A percentile compares a stretch with the other conserved stretches of the same genome.
phyloP scores from a whole-genome alignment of 2,113 vertebrate genomes.

The Chrysemys picta region DNA sequence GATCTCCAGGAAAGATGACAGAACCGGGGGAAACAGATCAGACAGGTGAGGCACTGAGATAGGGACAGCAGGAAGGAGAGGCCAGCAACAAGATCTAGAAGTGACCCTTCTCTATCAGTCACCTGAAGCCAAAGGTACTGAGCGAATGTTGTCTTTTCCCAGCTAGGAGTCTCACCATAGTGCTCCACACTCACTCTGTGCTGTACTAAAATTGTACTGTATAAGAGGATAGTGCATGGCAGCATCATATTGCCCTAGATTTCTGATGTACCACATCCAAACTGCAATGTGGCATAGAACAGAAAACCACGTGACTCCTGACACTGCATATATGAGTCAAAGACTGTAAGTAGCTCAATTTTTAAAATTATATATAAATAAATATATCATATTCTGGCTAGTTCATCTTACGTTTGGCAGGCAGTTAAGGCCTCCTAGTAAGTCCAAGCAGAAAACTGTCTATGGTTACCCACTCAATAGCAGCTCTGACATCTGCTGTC shows the following conservation, averaged over 20 bases:
- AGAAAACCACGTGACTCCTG: background rate
- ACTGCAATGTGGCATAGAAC: fast-evolving
- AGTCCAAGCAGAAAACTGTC: background rate
- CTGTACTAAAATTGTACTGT: fast-evolving
- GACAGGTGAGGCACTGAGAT: background rate
- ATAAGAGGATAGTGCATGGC: background rate
- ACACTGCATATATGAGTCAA: background rate
- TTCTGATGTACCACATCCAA: fast-evolving
- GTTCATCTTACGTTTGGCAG: background rate
- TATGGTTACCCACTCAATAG: background rate
- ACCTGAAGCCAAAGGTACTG: background rate
- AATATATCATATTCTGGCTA: background rate
- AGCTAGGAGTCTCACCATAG: fast-evolving
- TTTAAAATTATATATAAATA: background rate
- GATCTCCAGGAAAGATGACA: background rate
- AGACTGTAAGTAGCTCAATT: background rate
- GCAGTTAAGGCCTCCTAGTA: fast-evolving
- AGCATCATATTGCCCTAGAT: fast-evolving
- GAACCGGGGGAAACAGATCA: background rate
- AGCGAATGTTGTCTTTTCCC: fast-evolving
- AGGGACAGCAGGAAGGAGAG: fast-evolving
- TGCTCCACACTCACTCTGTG: background rate
- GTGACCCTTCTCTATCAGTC: background rate
- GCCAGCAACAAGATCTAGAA: background rate
- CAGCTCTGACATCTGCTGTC: background rate